Evolutionary conservation across 2,797 vertebrate genomes (phyloP).

Genomic region (Pteronotus mesoamericanus): DNA sequence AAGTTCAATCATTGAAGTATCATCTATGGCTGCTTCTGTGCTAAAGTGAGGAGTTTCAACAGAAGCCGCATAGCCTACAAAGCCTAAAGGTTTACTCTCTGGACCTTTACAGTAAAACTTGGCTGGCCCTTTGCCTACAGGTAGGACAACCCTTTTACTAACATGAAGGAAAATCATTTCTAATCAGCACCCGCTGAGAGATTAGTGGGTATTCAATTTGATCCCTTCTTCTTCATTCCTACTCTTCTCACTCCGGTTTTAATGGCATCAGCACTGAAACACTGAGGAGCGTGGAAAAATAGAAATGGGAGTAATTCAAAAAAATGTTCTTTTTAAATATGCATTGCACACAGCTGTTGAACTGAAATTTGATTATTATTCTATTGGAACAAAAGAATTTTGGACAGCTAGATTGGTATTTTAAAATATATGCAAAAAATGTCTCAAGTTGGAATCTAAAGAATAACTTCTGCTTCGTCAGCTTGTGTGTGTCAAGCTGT

Average conservation of each 20-base stretch:
- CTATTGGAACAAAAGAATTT: conserved; percentile 74
- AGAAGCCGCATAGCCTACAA: not conserved
- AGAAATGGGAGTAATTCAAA: conserved; percentile 48
- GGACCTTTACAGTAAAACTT: not conserved
- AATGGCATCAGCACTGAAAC: conserved; percentile 21
- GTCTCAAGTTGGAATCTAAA: conserved; percentile 66
- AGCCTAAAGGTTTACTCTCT: not conserved
- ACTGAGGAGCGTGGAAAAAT: conserved; percentile 41
- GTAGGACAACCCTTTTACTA: not conserved
- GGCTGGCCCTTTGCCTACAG: not conserved
- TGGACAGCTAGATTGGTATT: conserved; percentile 74
- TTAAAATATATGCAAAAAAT: conserved; percentile 69
- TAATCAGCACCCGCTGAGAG: not conserved
- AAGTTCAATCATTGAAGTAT: not conserved
- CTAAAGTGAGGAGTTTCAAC: not conserved
- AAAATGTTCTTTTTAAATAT: conserved; percentile 74
- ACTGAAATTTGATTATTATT: conserved; percentile 80
- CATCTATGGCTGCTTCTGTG: not conserved
- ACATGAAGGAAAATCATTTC: not conserved
- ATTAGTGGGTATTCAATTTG: not conserved
- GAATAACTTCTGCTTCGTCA: conserved; percentile 76
- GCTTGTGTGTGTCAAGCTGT: conserved; percentile 44
- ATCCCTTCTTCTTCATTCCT: not conserved
- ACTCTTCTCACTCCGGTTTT: not conserved
- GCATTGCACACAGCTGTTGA: conserved; percentile 77